Base-by-base conservation (phyloP, 35 echinoderm and acorn worm species). In the Lytechinus pictus region DNA sequence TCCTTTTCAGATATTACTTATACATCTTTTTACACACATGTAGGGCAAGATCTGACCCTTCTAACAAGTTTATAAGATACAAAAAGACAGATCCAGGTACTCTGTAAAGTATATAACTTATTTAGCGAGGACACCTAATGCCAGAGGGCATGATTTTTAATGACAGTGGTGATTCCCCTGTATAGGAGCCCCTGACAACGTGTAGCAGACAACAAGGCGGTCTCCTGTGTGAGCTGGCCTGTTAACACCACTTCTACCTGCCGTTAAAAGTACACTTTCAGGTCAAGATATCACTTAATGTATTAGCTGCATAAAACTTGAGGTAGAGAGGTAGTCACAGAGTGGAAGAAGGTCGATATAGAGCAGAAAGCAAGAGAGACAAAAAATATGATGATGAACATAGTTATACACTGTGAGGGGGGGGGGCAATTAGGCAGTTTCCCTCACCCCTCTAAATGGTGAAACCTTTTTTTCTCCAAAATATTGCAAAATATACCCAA, bases 101-200 rank as follows among this genome's bases (percentile, higher is more conserved):
- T n/a, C 66, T 79, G 66, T 24, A 24, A 79, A 24, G n/a, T 58
- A 8, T 79, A 79, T 79, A 79, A 79, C 66, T 79, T 79, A 79
- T 79, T 79, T 79, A 79, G 66, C 21, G 19, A 79, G 66, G 66
- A 79, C 66, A 79, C 66, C 6, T 79, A 16, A 79, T 79, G 66
- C 66, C 66, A 16, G 66, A 79, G 66, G 66, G 66, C 66, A 79
- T 16, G 12, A 79, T 79, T 79, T 79, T 79, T 24, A 79, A 1
- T 79, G 66, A 79, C 66, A 79, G 66, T 79, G 66, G 66, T 79
- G 66, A 79, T 79, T 79, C 88, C 52, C 52, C 88, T 90, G 88
- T 33, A 54, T 52, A 54, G 16, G 88, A 44, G 88, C 52, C 88
- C 88, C 88, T 90, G 88, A 28, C 88, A 54, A 90, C 29, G 52